phyloP scores from a whole-genome alignment of 2,888 invertebrate genomes.

The Merodon equestris region DNA sequence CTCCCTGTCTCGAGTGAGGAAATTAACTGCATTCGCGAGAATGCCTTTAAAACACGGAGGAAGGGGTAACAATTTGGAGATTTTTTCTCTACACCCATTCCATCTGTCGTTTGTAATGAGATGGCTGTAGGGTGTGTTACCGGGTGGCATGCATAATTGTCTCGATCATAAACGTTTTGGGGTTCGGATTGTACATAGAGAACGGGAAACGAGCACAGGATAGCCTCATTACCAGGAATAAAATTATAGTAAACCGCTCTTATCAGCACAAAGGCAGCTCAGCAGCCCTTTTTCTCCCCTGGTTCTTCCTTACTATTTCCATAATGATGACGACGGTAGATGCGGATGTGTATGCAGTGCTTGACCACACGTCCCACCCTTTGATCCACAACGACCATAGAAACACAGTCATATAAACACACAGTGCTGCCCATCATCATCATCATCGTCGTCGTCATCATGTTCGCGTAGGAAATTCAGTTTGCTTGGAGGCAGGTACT shows the following conservation, averaged over 20 bases:
- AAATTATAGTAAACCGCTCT: conserved; percentile 35
- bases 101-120: conserved; percentile 17
- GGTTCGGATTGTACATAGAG: too few relatives aligned
- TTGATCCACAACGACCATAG: too few relatives aligned
- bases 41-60: conserved; percentile 26
- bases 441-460: background rate
- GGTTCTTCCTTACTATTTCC: background rate
- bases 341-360: conserved; percentile 23
- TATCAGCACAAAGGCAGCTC: conserved; percentile 45
- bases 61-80: conserved; percentile 31
- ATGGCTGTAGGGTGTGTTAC: conserved; percentile 17
- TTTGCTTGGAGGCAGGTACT: conserved; percentile 16
- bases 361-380: conserved; percentile 32
- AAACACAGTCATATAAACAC: background rate
- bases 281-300: conserved; percentile 7
- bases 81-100: background rate
- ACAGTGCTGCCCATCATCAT: conserved; percentile 22
- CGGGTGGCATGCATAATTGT: too few relatives aligned
- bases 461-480: conserved; percentile 10
- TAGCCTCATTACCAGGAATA: conserved; percentile 29
- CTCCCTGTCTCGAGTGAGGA: conserved; percentile 28
- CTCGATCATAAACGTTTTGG: too few relatives aligned
- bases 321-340: conserved; percentile 6
- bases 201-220: too few relatives aligned
- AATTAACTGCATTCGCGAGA: conserved; percentile 58